Evolutionary conservation across 2,113 vertebrate genomes (phyloP).

Genomic region (Mixornis gularis): DNA sequence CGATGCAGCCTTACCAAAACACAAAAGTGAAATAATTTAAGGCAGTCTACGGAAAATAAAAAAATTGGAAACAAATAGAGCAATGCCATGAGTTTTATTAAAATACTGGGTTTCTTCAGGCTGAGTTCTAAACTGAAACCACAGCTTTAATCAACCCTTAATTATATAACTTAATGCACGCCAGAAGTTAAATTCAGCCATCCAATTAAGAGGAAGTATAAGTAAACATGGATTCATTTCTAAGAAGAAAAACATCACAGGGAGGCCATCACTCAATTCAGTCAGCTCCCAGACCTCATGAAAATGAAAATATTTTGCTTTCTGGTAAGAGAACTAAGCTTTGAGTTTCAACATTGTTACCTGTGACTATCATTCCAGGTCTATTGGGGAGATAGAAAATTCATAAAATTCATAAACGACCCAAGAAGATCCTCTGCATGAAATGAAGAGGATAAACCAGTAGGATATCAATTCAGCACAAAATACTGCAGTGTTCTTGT

Average conservation of each 20-base stretch:
- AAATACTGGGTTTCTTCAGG: not conserved
- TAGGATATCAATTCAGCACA: not conserved
- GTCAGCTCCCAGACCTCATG: not conserved
- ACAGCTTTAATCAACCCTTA: constrained; percentile 32
- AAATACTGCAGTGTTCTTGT: not conserved
- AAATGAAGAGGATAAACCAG: not conserved
- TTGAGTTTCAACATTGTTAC: not conserved
- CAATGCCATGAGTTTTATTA: not conserved
- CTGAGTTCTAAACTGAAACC: constrained; percentile 7
- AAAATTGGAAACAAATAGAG: not conserved
- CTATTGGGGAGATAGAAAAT: not conserved
- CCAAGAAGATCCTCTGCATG: not conserved
- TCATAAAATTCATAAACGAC: not conserved
- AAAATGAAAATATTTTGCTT: constrained; percentile 28
- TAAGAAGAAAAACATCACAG: not conserved
- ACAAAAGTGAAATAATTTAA: not conserved
- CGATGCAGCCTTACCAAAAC: not conserved
- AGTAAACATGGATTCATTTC: constrained; percentile 8
- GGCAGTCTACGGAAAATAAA: not conserved
- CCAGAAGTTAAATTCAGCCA: constrained; percentile 14
- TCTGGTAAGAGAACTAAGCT: not conserved
- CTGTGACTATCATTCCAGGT: not conserved
- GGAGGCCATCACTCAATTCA: not conserved
- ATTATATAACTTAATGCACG: constrained; percentile 22
- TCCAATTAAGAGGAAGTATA: constrained; percentile 8